Base-by-base conservation (phyloP, 2,888 invertebrate species). In the Ormyrus thymus region DNA sequence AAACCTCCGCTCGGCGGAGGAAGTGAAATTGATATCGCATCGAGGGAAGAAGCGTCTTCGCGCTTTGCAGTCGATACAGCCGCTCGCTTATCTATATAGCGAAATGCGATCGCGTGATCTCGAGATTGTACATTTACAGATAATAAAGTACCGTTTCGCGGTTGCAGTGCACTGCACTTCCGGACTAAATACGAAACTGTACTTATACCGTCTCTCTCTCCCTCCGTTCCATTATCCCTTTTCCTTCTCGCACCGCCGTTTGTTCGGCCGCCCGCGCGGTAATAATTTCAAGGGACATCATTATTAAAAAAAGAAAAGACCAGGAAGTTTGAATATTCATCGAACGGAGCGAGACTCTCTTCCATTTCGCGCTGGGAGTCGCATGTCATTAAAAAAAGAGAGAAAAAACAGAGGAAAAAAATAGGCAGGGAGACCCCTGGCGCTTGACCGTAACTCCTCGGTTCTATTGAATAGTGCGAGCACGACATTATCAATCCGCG, bases 91-190 rank as follows among this genome's bases (percentile, higher is more conserved):
- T 79, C 79, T 72, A 43, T 29, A 29, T 46, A 45, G 15, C 59
- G 71, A 77, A 74, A 80, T 61, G 46, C 74, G 78, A 80, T 80
- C 71, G 74, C 71, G 80, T 80, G 78, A 70, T 74, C 70, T 50
- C 64, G 59, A 76, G 74, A 76, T 72, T 80, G 79, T 61, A 77
- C 65, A 64, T 77, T 81, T 76, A 77, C 82, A 83, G 83, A 84
- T 84, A 83, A 84, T 83, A 84, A 83, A 84, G 84, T 83, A 83
- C 83, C 83, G 84, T 83, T 83, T 82, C 81, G 81, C 82, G 83
- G 82, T 83, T 82, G 75, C 81, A 82, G 82, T 81, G 72, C 78
- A 77, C 79, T 82, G 82, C 83, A 83, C 83, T 85, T 85, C 85
- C 85, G 85, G 84, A 82, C 84, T 82, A 81, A 83, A 84, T 85